A percentile compares a stretch with the other conserved stretches of the same genome.
These are phyloP conservation scores for Stenichneumon culpator DNA, from an alignment of 2,888 invertebrate genomes.

Conservation along the genomic window DNA sequence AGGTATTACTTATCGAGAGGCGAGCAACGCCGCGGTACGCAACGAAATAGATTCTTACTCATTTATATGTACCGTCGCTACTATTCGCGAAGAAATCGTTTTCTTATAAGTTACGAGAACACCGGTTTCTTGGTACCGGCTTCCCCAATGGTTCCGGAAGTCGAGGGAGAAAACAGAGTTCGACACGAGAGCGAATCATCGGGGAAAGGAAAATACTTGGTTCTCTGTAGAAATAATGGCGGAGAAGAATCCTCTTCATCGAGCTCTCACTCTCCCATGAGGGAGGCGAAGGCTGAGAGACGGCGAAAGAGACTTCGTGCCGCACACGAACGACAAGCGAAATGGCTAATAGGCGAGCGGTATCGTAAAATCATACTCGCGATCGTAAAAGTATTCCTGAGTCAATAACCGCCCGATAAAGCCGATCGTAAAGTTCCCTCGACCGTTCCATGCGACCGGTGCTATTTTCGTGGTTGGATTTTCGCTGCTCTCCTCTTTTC, in stretches of 20 bases:
- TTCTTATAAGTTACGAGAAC: slow-evolving; percentile 21
- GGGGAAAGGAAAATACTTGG: slow-evolving; percentile 32
- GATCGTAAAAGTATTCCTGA: slow-evolving; percentile 72
- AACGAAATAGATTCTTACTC: slow-evolving; percentile 18
- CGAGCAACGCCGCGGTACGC: neutral
- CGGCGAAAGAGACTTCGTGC: slow-evolving; percentile 27
- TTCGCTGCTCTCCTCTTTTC: slow-evolving; percentile 17
- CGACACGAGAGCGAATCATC: slow-evolving; percentile 20
- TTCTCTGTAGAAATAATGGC: slow-evolving; percentile 60
- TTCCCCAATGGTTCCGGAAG: slow-evolving; percentile 19
- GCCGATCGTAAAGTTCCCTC: slow-evolving; percentile 70
- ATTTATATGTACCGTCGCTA: slow-evolving; percentile 7
- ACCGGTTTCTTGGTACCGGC: slow-evolving; percentile 3
- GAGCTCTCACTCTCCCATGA: neutral
- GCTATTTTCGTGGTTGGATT: slow-evolving; percentile 57
- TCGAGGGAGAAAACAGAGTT: slow-evolving; percentile 25
- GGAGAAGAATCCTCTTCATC: slow-evolving; percentile 30
- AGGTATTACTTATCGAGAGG: slow-evolving; percentile 5
- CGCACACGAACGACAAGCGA: slow-evolving; percentile 57
- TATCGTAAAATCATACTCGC: slow-evolving; percentile 75
- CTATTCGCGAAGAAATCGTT: slow-evolving; percentile 5
- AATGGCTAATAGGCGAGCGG: slow-evolving; percentile 71
- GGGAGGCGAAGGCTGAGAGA: slow-evolving; percentile 4
- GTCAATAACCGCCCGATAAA: slow-evolving; percentile 76
- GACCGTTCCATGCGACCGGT: slow-evolving; percentile 50